A percentile compares a stretch with the other conserved stretches of the same genome.
Evolutionary conservation across 2,888 invertebrate genomes (phyloP).

Genomic region (Apocheima hispidaria): DNA sequence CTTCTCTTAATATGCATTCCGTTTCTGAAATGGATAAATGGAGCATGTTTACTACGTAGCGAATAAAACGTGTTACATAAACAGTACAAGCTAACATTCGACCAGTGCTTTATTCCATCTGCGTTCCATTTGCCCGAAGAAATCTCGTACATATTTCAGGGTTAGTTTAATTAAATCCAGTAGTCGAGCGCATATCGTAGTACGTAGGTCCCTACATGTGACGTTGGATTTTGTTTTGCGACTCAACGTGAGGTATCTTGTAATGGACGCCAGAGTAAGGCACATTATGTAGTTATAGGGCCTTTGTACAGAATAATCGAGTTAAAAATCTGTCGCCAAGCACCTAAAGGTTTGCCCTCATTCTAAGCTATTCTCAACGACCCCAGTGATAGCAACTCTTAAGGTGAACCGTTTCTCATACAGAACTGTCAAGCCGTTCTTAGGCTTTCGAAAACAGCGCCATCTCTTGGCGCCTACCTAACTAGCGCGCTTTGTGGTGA

Average conservation of each 20-base stretch:
- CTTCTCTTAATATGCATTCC: too few relatives aligned
- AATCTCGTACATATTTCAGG: conserved; percentile 38
- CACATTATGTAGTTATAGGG: too few relatives aligned
- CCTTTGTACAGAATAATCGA: background rate
- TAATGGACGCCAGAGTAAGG: too few relatives aligned
- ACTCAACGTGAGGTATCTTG: background rate
- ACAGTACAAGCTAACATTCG: background rate
- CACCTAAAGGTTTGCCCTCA: too few relatives aligned
- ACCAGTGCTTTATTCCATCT: conserved; percentile 24
- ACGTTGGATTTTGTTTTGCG: background rate
- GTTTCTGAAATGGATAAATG: background rate
- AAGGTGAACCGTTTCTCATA: too few relatives aligned
- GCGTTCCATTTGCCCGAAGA: conserved; percentile 22
- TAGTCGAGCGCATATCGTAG: conserved; percentile 18
- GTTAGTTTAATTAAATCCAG: conserved; percentile 41
- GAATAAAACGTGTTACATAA: background rate
- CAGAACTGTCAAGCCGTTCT: too few relatives aligned
- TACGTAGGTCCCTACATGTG: background rate
- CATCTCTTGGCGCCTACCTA: too few relatives aligned
- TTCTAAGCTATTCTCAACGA: too few relatives aligned
- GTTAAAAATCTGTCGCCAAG: too few relatives aligned
- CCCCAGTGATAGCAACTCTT: too few relatives aligned
- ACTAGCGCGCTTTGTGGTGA: too few relatives aligned
- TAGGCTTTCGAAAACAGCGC: too few relatives aligned
- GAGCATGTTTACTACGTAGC: background rate